Percentiles rank a stretch among this genome's conserved stretches.
These are phyloP conservation scores for Cyprinodon tularosa DNA, from an alignment of 2,113 vertebrate genomes.

Conservation along the genomic window DNA sequence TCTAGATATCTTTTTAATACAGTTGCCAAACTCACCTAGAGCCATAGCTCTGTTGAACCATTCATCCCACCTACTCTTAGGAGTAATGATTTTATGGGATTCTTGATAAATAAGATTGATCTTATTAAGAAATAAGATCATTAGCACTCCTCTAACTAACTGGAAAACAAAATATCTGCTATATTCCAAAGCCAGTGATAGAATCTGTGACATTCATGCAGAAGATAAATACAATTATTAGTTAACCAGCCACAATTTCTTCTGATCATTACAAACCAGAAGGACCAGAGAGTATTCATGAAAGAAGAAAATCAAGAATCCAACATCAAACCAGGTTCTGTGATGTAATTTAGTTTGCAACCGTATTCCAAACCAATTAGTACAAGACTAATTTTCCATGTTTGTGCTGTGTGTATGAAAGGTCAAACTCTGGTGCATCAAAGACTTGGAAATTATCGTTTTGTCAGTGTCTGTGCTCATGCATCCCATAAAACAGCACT, in stretches of 20 bases:
- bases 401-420: conserved; percentile 47
- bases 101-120: no score
- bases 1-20: no score
- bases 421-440: conserved; percentile 53
- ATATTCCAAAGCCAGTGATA: no score
- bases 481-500: conserved; percentile 20
- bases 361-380: conserved; percentile 31
- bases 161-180: no score
- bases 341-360: conserved; percentile 31
- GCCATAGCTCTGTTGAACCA: no score
- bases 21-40: no score
- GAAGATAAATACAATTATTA: no score
- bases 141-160: no score
- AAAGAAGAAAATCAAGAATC: neutral
- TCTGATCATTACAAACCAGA: neutral
- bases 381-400: conserved; percentile 50
- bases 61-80: no score
- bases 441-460: conserved; percentile 38
- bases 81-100: no score
- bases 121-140: no score
- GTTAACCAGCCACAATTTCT: neutral
- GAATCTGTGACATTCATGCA: no score
- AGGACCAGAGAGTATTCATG: neutral
- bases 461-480: conserved; percentile 23
- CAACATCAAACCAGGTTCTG: neutral